Percentiles rank a stretch among this genome's conserved stretches.
phyloP scores from a whole-genome alignment of 2,113 vertebrate species.

The Aviceda subcristata region DNA sequence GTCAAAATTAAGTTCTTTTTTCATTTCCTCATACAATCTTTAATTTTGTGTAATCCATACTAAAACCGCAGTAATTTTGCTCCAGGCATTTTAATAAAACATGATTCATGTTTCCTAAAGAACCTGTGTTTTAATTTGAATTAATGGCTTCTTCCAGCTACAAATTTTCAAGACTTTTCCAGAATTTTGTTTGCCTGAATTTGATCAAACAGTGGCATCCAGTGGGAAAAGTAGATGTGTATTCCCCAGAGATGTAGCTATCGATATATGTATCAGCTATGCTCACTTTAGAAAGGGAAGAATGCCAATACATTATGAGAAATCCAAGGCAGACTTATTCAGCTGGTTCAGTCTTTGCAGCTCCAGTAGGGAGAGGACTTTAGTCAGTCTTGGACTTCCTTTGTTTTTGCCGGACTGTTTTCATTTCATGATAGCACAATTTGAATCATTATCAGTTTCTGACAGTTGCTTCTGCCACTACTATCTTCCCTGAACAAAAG shows the following conservation, averaged over 20 bases:
- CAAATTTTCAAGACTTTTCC: not conserved
- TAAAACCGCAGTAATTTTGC: not conserved
- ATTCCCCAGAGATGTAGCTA: not conserved
- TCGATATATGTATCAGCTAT: not conserved
- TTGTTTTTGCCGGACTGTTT: not conserved
- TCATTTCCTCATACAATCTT: not conserved
- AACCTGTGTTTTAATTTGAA: not conserved
- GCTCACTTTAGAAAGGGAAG: not conserved
- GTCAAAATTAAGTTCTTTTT: not conserved
- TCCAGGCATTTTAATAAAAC: not conserved
- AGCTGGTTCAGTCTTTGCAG: not conserved
- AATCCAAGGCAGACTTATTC: not conserved
- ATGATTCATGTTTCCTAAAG: not conserved
- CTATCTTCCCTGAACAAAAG: not conserved
- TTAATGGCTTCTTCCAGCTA: not conserved
- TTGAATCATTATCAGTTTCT: not conserved
- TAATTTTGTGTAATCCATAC: not conserved
- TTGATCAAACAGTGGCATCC: conserved; percentile 59
- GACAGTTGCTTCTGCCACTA: not conserved
- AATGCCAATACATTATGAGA: not conserved
- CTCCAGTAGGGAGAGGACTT: not conserved
- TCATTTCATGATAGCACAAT: not conserved
- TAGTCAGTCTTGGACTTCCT: not conserved
- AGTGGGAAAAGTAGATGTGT: not conserved
- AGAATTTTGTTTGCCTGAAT: not conserved